Evolutionary conservation across 2,113 vertebrate species (phyloP).

Genomic region (Etheostoma cragini): DNA sequence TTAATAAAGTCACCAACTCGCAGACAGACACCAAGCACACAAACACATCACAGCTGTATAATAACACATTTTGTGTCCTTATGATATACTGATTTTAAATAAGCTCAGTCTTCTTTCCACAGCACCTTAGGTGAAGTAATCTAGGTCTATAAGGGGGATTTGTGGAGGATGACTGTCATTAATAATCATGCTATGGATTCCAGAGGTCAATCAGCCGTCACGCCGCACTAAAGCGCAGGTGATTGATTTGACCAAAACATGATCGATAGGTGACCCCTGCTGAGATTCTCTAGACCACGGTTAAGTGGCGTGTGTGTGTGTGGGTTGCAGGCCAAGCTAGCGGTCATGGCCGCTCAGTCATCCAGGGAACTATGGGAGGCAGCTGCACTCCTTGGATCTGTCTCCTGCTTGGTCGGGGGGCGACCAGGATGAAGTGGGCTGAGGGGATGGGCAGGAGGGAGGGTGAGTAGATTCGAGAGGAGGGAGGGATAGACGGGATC

Average conservation of each 20-base stretch:
- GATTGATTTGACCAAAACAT: constrained; percentile 69
- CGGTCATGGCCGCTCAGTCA: constrained; percentile 71
- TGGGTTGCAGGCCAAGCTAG: constrained; percentile 40
- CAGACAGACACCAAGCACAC: constrained; percentile 13
- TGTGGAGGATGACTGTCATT: constrained; percentile 32
- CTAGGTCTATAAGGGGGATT: not conserved
- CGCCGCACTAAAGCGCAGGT: constrained; percentile 57
- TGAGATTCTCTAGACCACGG: constrained; percentile 23
- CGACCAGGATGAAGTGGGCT: constrained; percentile 22
- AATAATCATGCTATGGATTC: constrained; percentile 64
- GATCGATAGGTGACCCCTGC: constrained; percentile 64
- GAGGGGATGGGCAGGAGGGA: constrained; percentile 35
- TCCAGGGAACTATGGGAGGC: constrained; percentile 68
- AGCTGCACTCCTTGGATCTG: constrained; percentile 75
- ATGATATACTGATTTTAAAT: not conserved
- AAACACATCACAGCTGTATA: not conserved
- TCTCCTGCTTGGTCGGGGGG: constrained; percentile 49
- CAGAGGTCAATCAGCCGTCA: constrained; percentile 60
- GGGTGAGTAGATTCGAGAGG: constrained; percentile 24
- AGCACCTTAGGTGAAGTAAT: not conserved
- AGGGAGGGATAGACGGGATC: constrained; percentile 32
- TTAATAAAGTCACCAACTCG: constrained; percentile 38
- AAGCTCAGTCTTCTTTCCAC: constrained; percentile 12
- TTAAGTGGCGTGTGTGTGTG: constrained; percentile 34
- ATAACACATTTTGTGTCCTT: constrained; percentile 5